These are phyloP conservation scores for Fundulus diaphanus DNA, from an alignment of 2,797 vertebrate genomes.

Conservation along the genomic window DNA sequence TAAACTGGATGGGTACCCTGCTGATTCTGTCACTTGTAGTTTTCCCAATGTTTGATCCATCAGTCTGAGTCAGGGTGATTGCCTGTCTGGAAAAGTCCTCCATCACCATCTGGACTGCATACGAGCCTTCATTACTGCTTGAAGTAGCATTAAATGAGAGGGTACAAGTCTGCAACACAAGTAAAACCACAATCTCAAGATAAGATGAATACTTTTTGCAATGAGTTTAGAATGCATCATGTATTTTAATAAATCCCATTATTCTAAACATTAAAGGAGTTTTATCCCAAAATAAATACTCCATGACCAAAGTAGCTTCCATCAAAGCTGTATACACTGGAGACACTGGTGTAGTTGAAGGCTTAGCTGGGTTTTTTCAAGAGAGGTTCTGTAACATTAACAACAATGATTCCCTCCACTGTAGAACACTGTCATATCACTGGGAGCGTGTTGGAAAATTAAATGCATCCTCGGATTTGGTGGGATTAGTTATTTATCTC, in stretches of 20 bases:
- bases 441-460: no score
- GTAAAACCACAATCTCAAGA: neutral
- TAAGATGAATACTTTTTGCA: neutral
- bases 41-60: neutral
- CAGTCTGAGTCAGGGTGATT: conserved; percentile 25
- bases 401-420: no score
- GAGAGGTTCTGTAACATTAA: no score
- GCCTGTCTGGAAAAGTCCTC: conserved; percentile 51
- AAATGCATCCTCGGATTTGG: no score
- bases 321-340: no score
- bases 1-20: conserved; percentile 55
- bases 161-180: conserved; percentile 33
- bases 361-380: no score
- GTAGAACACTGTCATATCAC: no score
- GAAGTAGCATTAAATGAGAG: conserved; percentile 18
- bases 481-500: no score
- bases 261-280: neutral
- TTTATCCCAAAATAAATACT: no score
- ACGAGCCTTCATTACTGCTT: accelerated
- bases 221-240: neutral
- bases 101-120: conserved; percentile 44
- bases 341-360: no score
- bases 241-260: neutral
- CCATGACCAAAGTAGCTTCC: no score
- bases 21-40: conserved; percentile 12